phyloP scores from a whole-genome alignment of 2,797 vertebrate species.

The Enteromius thamalakanensis region DNA sequence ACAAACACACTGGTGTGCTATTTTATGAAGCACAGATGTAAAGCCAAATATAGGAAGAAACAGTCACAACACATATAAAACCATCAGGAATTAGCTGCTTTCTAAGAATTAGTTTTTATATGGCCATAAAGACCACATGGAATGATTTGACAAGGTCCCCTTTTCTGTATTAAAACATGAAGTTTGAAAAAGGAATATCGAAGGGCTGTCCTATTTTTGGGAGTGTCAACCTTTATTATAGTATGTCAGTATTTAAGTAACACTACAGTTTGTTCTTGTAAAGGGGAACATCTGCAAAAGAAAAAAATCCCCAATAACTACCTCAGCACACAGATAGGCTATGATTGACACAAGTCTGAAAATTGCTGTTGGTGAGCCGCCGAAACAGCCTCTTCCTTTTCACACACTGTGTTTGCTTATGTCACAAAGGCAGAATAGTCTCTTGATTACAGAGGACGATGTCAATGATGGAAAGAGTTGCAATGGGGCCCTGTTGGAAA shows the following conservation, averaged over 20 bases:
- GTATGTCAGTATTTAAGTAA: neutral
- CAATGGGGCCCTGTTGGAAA: neutral
- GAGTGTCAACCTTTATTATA: neutral
- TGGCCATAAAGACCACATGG: neutral
- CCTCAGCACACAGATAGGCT: neutral
- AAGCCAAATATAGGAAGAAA: neutral
- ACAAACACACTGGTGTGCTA: neutral
- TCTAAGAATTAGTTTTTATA: neutral
- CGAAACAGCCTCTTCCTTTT: neutral
- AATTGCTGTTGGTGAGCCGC: neutral
- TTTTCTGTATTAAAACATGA: neutral
- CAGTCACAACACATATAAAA: neutral
- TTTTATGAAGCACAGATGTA: slow-evolving; percentile 3
- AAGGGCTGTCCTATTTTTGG: neutral
- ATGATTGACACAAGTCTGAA: neutral
- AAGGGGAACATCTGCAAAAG: neutral
- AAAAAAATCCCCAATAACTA: neutral
- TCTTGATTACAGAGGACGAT: slow-evolving; percentile 23
- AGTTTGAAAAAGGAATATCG: neutral
- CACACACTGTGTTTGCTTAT: slow-evolving; percentile 8
- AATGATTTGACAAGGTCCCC: neutral
- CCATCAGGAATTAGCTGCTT: neutral
- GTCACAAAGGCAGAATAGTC: slow-evolving; percentile 25
- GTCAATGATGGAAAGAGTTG: slow-evolving; percentile 19
- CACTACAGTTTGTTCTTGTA: neutral